Evolutionary conservation across 2,888 invertebrate genomes (phyloP).

Genomic region (Dusona sp.): DNA sequence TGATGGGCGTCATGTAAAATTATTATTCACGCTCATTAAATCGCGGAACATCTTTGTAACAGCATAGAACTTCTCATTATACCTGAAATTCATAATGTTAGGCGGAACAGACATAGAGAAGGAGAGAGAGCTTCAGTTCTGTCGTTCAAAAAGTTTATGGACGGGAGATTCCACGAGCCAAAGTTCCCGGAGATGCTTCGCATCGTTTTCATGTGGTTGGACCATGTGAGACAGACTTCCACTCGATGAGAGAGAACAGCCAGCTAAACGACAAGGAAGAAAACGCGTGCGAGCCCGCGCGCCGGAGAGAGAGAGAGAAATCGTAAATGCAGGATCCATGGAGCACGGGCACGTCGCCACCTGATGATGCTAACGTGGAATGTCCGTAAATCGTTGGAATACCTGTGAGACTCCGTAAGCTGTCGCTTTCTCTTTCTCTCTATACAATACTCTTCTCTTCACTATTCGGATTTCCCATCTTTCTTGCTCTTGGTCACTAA

Average conservation of each 20-base stretch:
- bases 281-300: background rate
- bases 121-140: conserved; percentile 1
- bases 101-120: background rate
- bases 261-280: background rate
- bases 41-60: conserved; percentile 8
- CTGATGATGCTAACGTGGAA: conserved; percentile 55
- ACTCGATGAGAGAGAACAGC: conserved; percentile 15
- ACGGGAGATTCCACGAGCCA: conserved; percentile 47
- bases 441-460: conserved; percentile 14
- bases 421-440: conserved; percentile 15
- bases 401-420: conserved; percentile 35
- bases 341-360: conserved; percentile 49
- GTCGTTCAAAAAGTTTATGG: conserved; percentile 8
- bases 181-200: conserved; percentile 27
- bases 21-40: conserved; percentile 40
- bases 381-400: conserved; percentile 66
- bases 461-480: conserved; percentile 14
- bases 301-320: background rate
- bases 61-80: background rate
- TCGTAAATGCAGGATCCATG: conserved; percentile 24
- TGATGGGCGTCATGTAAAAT: background rate
- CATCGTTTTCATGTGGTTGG: conserved; percentile 44
- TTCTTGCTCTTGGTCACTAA: conserved; percentile 5
- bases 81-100: background rate
- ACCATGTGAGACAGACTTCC: conserved; percentile 23